These are phyloP conservation scores for Falcaria lacertinaria DNA, from an alignment of 2,888 invertebrate species.

Conservation along the genomic window DNA sequence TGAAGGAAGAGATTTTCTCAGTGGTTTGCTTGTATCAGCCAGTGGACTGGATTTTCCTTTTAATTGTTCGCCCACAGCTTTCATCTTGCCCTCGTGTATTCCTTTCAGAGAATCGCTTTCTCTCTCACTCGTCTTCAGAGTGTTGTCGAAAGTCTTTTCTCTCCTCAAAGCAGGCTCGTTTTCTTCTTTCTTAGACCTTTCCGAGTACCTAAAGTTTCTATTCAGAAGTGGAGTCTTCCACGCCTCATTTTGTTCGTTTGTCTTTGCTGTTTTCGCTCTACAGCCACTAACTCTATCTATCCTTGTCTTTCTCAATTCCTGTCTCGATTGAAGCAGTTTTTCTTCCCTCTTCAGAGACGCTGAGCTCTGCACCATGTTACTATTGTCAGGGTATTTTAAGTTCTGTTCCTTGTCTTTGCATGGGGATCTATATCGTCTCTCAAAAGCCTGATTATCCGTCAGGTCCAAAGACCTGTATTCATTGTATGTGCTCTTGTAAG, in stretches of 20 bases:
- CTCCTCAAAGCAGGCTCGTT: slow-evolving; percentile 61
- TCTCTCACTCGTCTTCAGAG: slow-evolving; percentile 54
- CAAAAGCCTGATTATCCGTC: slow-evolving; percentile 54
- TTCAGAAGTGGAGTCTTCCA: slow-evolving; percentile 71
- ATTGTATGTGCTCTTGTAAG: slow-evolving; percentile 47
- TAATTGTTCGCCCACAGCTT: slow-evolving; percentile 53
- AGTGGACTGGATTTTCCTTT: slow-evolving; percentile 50
- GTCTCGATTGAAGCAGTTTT: slow-evolving; percentile 69
- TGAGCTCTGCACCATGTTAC: slow-evolving; percentile 65
- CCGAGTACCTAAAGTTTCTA: slow-evolving; percentile 72
- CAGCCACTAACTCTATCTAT: slow-evolving; percentile 71
- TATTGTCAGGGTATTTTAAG: slow-evolving; percentile 61
- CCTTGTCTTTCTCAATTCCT: slow-evolving; percentile 70
- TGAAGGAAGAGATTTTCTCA: slow-evolving; percentile 78
- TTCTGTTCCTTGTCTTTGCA: slow-evolving; percentile 69
- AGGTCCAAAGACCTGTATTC: slow-evolving; percentile 64
- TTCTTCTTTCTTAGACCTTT: slow-evolving; percentile 67
- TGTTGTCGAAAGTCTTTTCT: slow-evolving; percentile 75
- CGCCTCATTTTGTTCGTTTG: slow-evolving; percentile 61
- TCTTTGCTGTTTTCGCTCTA: slow-evolving; percentile 69
- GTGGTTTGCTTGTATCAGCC: slow-evolving; percentile 56
- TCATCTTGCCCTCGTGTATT: slow-evolving; percentile 53
- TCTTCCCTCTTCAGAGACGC: slow-evolving; percentile 69
- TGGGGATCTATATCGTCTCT: slow-evolving; percentile 66
- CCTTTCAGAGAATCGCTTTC: slow-evolving; percentile 55